These are phyloP conservation scores for Holothuria scabra DNA, from an alignment of 53 echinoderm and acorn worm genomes.

Conservation along the genomic window DNA sequence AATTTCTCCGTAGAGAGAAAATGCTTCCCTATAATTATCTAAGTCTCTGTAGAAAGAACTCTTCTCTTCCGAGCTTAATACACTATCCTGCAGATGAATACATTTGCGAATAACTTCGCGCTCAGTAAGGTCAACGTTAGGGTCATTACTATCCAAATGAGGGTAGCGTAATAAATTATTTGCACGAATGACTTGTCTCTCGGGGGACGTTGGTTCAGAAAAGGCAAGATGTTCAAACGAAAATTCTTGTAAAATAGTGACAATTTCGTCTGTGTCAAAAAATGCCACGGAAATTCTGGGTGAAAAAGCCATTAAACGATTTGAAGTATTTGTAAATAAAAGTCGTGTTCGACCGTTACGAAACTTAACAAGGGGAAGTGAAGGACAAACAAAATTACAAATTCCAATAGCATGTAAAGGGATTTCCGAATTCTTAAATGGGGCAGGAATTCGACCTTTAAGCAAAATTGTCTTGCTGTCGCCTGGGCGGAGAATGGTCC, in stretches of 20 bases:
- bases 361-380: not conserved
- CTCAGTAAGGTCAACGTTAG: too few relatives aligned
- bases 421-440: not conserved
- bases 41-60: not conserved
- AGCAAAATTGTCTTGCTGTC: not conserved
- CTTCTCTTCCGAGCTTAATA: too few relatives aligned
- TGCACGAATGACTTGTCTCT: not conserved
- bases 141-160: not conserved
- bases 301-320: not conserved
- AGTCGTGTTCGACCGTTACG: not conserved
- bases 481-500: not conserved
- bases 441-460: not conserved
- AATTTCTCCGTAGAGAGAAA: conserved; percentile 47
- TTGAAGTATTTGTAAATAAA: not conserved
- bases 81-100: too few relatives aligned
- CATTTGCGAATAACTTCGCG: too few relatives aligned
- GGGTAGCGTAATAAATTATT: conserved; percentile 21
- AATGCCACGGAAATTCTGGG: too few relatives aligned
- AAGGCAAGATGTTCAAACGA: too few relatives aligned
- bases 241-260: too few relatives aligned
- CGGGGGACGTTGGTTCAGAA: not conserved
- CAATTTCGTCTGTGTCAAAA: too few relatives aligned
- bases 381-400: not conserved
- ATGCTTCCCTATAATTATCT: conserved; percentile 9
- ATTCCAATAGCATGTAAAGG: not conserved